Conservation (phyloP, 2,888 invertebrate genomes). For the Creontiades dilutus region DNA sequence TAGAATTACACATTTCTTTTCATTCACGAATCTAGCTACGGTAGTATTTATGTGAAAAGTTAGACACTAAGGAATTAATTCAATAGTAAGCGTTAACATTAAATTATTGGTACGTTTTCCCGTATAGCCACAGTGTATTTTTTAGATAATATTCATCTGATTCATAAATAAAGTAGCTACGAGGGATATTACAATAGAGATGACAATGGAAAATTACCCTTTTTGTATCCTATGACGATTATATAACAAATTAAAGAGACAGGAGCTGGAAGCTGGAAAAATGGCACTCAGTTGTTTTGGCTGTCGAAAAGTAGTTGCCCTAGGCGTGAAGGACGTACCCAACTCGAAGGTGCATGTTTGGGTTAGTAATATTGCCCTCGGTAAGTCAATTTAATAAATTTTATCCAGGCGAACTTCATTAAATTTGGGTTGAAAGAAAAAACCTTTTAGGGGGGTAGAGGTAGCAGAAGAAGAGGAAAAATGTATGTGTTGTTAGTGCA, state of each 20-base stretch:
- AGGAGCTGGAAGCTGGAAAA: neutral
- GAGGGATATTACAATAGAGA: neutral
- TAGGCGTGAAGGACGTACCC: too few relatives aligned
- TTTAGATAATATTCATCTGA: neutral
- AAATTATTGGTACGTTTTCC: conserved; percentile 55
- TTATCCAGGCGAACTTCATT: too few relatives aligned
- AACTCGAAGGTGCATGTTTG: too few relatives aligned
- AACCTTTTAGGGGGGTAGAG: too few relatives aligned
- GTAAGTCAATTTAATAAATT: too few relatives aligned
- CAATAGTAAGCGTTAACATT: conserved; percentile 64
- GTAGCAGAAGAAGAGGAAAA: too few relatives aligned
- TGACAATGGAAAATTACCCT: conserved; percentile 58
- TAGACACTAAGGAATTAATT: conserved; percentile 15
- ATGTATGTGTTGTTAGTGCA: too few relatives aligned
- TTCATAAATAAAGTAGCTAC: neutral
- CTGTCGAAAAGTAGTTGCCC: neutral
- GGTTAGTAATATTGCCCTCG: too few relatives aligned
- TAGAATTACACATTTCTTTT: neutral
- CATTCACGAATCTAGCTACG: conserved; percentile 37
- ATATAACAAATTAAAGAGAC: neutral
- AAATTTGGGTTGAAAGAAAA: too few relatives aligned
- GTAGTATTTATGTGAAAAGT: conserved; percentile 23
- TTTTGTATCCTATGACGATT: neutral
- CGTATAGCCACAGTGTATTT: conserved; percentile 5
- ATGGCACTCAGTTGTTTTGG: neutral